Conservation (phyloP, 2,888 invertebrate genomes). For the Parapristionchus giblindavisi region DNA sequence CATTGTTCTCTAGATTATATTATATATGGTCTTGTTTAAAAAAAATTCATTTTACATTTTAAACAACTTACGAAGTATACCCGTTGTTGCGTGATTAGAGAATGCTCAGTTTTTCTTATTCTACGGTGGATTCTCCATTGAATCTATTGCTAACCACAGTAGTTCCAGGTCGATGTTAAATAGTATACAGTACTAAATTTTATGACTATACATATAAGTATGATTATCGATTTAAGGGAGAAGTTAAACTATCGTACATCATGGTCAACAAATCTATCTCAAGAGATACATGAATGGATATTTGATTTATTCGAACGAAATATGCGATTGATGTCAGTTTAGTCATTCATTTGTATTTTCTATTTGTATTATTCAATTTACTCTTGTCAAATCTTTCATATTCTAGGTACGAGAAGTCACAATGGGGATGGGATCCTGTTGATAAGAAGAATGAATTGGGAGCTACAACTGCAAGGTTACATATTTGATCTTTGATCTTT, state of each 20-base stretch:
- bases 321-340: constrained; percentile 61
- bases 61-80: too few relatives aligned
- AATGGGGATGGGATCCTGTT: constrained; percentile 74
- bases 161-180: too few relatives aligned
- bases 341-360: constrained; percentile 1
- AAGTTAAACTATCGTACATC: constrained; percentile 47
- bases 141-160: too few relatives aligned
- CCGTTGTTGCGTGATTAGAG: too few relatives aligned
- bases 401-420: constrained; percentile 77
- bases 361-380: too few relatives aligned
- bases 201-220: background rate
- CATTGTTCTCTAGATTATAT: too few relatives aligned
- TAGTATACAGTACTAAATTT: too few relatives aligned
- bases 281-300: constrained; percentile 56
- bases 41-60: too few relatives aligned
- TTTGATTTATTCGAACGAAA: constrained; percentile 61
- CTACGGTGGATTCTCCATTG: too few relatives aligned
- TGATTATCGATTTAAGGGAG: constrained; percentile 50
- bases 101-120: too few relatives aligned
- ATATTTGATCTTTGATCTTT: background rate
- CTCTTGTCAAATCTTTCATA: too few relatives aligned
- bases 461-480: constrained; percentile 71
- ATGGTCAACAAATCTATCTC: constrained; percentile 63
- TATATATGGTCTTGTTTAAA: too few relatives aligned
- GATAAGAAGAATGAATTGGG: constrained; percentile 72